A percentile compares a stretch with the other conserved stretches of the same genome.
Evolutionary conservation across 1,140 invertebrate species (phyloP).

Genomic region (Odontomachus brunneus): DNA sequence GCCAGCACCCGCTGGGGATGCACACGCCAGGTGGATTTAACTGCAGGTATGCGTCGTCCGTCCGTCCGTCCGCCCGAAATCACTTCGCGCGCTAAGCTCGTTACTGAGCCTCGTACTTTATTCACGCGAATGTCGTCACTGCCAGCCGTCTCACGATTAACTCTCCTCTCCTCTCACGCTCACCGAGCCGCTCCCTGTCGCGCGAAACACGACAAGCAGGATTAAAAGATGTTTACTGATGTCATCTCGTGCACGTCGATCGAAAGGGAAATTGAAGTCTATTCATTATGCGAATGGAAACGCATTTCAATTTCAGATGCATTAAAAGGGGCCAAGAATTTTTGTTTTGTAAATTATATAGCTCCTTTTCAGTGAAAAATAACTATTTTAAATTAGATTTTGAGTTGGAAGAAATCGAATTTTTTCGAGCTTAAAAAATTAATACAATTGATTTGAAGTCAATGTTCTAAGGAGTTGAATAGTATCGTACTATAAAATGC

Average conservation of each 20-base stretch:
- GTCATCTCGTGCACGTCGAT: neutral
- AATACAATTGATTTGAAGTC: too few species aligned
- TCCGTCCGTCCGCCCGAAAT: slow-evolving; percentile 26
- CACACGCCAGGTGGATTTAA: slow-evolving; percentile 70
- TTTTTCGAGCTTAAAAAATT: too few species aligned
- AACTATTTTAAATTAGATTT: too few species aligned
- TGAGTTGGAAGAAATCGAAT: too few species aligned
- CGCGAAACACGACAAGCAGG: neutral
- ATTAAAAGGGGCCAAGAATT: too few species aligned
- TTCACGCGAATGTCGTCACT: slow-evolving; percentile 40
- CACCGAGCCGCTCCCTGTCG: neutral
- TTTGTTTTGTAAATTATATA: too few species aligned
- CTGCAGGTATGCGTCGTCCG: slow-evolving; percentile 51
- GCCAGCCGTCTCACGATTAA: neutral
- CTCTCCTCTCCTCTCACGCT: neutral
- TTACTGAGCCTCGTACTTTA: slow-evolving; percentile 53
- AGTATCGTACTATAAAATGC: neutral
- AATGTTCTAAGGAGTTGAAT: slow-evolving; percentile 3
- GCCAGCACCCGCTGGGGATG: slow-evolving; percentile 16
- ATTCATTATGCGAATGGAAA: neutral
- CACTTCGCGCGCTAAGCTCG: slow-evolving; percentile 51
- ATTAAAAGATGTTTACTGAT: slow-evolving; percentile 35
- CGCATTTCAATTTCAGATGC: neutral
- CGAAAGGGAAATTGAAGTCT: neutral
- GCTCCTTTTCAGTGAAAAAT: too few species aligned